These are phyloP conservation scores for Amazonetta brasiliensis DNA, from an alignment of 2,797 vertebrate species.

Conservation along the genomic window DNA sequence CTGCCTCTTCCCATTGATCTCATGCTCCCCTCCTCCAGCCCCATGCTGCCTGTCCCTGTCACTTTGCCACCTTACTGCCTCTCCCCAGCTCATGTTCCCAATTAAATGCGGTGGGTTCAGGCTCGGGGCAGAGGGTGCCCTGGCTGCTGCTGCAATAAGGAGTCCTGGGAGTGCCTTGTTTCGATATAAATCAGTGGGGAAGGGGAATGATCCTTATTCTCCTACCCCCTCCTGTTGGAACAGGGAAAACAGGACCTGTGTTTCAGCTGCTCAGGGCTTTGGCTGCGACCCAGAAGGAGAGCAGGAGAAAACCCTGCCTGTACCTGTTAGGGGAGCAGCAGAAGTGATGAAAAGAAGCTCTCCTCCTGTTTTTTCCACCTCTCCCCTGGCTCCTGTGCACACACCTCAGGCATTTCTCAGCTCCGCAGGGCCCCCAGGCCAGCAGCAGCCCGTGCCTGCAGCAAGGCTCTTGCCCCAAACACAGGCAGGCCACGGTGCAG, in stretches of 20 bases:
- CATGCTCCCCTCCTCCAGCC: background rate
- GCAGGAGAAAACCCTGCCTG: background rate
- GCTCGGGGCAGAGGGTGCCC: background rate
- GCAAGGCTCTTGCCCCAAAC: background rate
- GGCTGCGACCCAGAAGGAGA: background rate
- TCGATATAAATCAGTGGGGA: background rate
- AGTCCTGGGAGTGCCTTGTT: background rate
- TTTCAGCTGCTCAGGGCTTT: background rate
- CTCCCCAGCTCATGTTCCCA: background rate
- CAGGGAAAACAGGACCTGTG: background rate
- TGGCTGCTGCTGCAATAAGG: background rate
- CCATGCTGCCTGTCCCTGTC: background rate
- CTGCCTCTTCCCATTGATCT: background rate
- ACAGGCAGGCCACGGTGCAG: slow-evolving; percentile 14
- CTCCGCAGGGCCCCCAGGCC: background rate
- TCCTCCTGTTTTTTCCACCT: background rate
- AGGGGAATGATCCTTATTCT: background rate
- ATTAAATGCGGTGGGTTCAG: background rate
- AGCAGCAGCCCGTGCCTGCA: background rate
- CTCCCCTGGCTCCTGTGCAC: background rate
- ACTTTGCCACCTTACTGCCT: background rate
- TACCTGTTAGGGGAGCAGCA: background rate
- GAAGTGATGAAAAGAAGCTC: background rate
- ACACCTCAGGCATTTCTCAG: background rate
- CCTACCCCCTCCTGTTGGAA: background rate